A percentile compares a stretch with the other conserved stretches of the same genome.
Conservation (phyloP, 2,888 invertebrate species). For the Enchytraeus crypticus region DNA sequence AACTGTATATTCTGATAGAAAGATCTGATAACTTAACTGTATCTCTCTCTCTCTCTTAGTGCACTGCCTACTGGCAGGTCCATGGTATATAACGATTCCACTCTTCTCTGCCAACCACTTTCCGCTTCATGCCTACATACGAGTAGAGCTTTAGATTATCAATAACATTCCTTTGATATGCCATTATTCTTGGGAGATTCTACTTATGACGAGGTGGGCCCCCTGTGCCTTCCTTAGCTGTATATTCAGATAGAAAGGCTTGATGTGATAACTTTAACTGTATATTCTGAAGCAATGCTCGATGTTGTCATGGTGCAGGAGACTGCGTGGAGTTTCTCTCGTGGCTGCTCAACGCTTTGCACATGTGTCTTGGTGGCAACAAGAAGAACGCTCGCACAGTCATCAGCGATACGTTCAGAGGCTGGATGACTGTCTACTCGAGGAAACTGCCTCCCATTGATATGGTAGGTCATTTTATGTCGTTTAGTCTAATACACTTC, state of each 20-base stretch:
- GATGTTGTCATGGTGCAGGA: slow-evolving; percentile 54
- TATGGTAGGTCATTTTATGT: slow-evolving; percentile 44
- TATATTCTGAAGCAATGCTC: background rate
- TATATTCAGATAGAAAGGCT: background rate
- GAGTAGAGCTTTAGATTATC: too few species aligned
- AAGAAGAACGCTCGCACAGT: slow-evolving; percentile 70
- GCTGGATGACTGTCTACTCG: slow-evolving; percentile 52
- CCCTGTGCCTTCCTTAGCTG: too few species aligned
- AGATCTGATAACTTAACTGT: background rate
- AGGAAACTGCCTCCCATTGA: slow-evolving; percentile 87
- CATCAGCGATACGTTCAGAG: slow-evolving; percentile 84
- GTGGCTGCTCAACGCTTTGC: slow-evolving; percentile 94
- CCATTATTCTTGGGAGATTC: too few species aligned
- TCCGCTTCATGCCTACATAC: too few species aligned
- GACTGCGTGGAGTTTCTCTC: slow-evolving; percentile 96
- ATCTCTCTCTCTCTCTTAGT: background rate
- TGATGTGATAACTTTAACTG: background rate
- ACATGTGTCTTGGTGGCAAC: slow-evolving; percentile 76
- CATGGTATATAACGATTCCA: too few species aligned
- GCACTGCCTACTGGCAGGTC: too few species aligned
- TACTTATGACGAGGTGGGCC: too few species aligned
- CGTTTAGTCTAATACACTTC: too few species aligned
- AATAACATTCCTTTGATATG: too few species aligned
- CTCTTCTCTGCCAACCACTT: too few species aligned
- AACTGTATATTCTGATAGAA: too few species aligned